Percentiles rank a stretch among this genome's conserved stretches.
phyloP scores from a whole-genome alignment of 92 coral and sea anemone genomes.

The Hydrozoanthus gracilis region DNA sequence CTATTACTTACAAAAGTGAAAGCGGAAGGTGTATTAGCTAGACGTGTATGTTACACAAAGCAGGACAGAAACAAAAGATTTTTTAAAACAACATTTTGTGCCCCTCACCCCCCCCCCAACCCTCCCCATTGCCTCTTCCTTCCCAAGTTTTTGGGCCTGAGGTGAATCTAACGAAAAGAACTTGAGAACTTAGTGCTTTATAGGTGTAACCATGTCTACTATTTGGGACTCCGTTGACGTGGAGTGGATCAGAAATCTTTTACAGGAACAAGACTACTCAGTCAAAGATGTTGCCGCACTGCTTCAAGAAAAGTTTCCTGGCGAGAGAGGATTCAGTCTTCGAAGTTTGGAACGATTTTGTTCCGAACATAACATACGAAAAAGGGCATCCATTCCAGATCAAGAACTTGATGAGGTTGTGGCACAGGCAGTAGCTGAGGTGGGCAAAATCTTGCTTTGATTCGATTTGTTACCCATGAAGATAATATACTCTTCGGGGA shows the following conservation, averaged over 20 bases:
- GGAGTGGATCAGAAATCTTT: constrained; percentile 7
- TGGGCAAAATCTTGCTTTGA: not conserved
- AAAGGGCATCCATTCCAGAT: constrained; percentile 14
- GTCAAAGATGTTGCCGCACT: constrained; percentile 18
- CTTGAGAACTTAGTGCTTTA: not conserved
- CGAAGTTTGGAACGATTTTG: constrained; percentile 42
- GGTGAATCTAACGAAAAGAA: too few relatives aligned
- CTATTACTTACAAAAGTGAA: too few relatives aligned
- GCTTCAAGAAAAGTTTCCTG: constrained; percentile 31
- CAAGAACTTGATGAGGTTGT: constrained; percentile 34
- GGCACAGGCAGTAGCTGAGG: constrained; percentile 37
- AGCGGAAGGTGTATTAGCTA: too few relatives aligned
- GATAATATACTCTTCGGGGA: too few relatives aligned
- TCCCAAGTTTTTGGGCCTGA: not conserved
- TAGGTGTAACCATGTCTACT: not conserved
- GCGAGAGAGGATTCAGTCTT: constrained; percentile 4
- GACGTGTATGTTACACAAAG: too few relatives aligned
- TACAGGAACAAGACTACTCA: constrained; percentile 6
- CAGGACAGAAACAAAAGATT: too few relatives aligned
- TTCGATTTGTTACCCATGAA: too few relatives aligned
- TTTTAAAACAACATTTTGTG: too few relatives aligned
- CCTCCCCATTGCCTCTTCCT: too few relatives aligned
- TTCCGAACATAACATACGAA: not conserved
- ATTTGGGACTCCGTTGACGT: constrained; percentile 10
- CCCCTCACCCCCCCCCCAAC: too few relatives aligned